These are phyloP conservation scores for Meloidogyne hapla DNA, from an alignment of 1,140 invertebrate genomes.

Conservation along the genomic window DNA sequence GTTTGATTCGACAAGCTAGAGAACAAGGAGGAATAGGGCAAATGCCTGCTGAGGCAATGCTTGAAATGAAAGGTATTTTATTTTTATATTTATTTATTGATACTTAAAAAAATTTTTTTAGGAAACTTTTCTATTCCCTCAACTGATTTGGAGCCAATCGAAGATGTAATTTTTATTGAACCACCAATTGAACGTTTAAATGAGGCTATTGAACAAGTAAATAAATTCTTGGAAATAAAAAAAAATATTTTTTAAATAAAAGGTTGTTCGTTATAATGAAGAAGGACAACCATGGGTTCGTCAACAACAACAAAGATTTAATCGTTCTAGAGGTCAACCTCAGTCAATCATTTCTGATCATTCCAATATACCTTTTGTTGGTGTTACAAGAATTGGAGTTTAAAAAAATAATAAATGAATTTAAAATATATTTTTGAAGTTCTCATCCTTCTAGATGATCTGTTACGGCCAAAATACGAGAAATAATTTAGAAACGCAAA, in stretches of 20 bases:
- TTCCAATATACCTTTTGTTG: conserved; percentile 20
- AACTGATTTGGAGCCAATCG: conserved; percentile 52
- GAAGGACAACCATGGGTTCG: conserved; percentile 55
- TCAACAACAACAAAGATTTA: not conserved
- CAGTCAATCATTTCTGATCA: conserved; percentile 28
- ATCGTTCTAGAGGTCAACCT: conserved; percentile 7
- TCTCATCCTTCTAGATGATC: not conserved
- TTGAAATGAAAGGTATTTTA: conserved; percentile 55
- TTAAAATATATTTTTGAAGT: conserved; percentile 9
- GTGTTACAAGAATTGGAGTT: conserved; percentile 23
- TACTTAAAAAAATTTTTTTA: conserved; percentile 37
- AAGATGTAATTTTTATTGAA: conserved; percentile 57
- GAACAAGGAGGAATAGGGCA: conserved; percentile 36
- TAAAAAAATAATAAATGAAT: not conserved
- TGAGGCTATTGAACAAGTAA: conserved; percentile 56
- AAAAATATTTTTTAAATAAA: not conserved
- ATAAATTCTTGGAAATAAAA: not conserved
- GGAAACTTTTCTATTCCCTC: conserved; percentile 54
- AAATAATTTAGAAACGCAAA: no score
- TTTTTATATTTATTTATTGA: not conserved
- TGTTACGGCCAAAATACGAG: no score
- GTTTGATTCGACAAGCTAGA: conserved; percentile 45
- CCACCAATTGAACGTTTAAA: conserved; percentile 46
- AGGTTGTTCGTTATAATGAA: conserved; percentile 50
- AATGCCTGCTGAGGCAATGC: conserved; percentile 56